Evolutionary conservation across 92 coral and sea anemone genomes (phyloP), one percentile per base, ranked within the genome.

Genomic region (Porites divaricata): DNA sequence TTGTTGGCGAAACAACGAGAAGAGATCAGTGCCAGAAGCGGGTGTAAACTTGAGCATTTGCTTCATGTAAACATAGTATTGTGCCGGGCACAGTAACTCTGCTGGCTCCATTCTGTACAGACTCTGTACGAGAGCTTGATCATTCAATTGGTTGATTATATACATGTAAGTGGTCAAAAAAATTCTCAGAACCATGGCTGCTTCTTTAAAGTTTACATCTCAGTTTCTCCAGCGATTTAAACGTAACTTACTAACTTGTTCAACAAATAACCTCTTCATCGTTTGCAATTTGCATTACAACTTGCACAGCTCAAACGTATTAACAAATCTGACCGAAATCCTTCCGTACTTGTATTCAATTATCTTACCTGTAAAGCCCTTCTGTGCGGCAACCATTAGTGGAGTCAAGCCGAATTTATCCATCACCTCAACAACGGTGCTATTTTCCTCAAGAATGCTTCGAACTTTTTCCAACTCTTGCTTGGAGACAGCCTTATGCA

Each of bases 361-460:
- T 20, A 24, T 72, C 94, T 74, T 58, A 94, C 98, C 94, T 63
- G 85, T 68, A 62, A 87, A 92, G 6, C 95, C 98, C 64, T 92
- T 94, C 78, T 90, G 88, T 25, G 98, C 97, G 3, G 95, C 95
- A 1, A 91, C 92, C 99, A 97, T 97, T 6, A 97, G 81, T 41
- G 99, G 99, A 25, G 99, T 93, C 54, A 92, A 74, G 15, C 99
- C 95, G 80, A 90, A 89, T 77, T 95, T 97, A 68, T 97, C 98
- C 90, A 93, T 95, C 2, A 95, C 98, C 84, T 97, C 99, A 24
- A 97, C 95, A 15, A 95, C 97, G 9, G 92, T 68, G 87, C 83
- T 95, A 85, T 93, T 93, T 71, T 95, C 97, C 52, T 86, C 80
- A 20, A 97, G 81, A 82, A 97, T 90, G 66, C 75, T 77, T 24